Evolutionary conservation across 2,888 invertebrate species (phyloP).

Genomic region (Torymus aiolomorphi): DNA sequence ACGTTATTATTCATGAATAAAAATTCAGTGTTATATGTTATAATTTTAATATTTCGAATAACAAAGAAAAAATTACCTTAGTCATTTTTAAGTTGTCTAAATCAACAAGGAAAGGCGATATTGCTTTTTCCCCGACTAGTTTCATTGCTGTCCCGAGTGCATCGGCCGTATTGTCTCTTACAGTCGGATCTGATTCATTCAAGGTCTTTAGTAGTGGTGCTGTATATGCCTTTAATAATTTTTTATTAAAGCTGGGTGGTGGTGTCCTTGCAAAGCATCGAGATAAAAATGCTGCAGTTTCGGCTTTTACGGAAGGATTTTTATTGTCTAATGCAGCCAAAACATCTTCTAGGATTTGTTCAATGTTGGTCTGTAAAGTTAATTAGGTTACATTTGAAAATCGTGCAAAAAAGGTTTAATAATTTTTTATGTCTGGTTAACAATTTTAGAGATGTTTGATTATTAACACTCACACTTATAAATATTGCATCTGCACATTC

Average conservation of each 20-base stretch:
- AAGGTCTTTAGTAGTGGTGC: constrained; percentile 86
- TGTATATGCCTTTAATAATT: constrained; percentile 89
- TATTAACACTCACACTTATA: constrained; percentile 80
- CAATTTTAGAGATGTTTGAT: not conserved
- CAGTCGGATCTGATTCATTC: constrained; percentile 90
- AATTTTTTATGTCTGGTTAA: no score
- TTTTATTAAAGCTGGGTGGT: constrained; percentile 90
- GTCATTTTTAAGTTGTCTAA: constrained; percentile 93
- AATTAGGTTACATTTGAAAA: constrained; percentile 4
- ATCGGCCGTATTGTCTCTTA: constrained; percentile 94
- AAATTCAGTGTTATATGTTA: no score
- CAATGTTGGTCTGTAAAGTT: constrained; percentile 83
- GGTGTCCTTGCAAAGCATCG: constrained; percentile 89
- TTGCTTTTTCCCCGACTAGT: constrained; percentile 93
- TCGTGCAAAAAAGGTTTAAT: no score
- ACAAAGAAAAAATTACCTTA: constrained; percentile 78
- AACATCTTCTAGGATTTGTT: constrained; percentile 90
- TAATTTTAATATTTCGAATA: no score
- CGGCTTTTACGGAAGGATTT: constrained; percentile 92
- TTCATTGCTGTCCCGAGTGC: constrained; percentile 96
- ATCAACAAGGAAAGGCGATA: constrained; percentile 90
- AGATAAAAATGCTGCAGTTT: constrained; percentile 89
- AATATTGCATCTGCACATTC: constrained; percentile 95
- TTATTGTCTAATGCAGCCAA: constrained; percentile 92
- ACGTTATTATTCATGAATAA: not conserved